A percentile compares a stretch with the other conserved stretches of the same genome.
Conservation (phyloP, 2,888 invertebrate genomes). For the Andrena praecox region DNA sequence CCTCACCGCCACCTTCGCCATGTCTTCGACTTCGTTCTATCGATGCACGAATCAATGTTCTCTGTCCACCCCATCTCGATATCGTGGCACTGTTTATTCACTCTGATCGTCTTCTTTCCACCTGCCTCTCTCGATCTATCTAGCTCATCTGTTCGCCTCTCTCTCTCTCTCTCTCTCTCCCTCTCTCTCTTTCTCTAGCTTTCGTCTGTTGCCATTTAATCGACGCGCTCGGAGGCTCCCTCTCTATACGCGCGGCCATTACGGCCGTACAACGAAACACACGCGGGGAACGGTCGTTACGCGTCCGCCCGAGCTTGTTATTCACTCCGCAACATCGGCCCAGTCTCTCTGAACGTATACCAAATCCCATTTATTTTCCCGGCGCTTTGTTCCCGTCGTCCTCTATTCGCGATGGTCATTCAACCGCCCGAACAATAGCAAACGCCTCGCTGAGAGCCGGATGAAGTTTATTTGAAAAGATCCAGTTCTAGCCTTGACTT, state of each 20-base stretch:
- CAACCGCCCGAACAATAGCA: slow-evolving; percentile 50
- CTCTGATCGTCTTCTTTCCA: neutral
- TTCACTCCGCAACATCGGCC: neutral
- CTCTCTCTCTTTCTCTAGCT: slow-evolving; percentile 9
- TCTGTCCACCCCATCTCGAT: slow-evolving; percentile 43
- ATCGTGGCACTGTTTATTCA: slow-evolving; percentile 7
- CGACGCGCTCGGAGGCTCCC: neutral
- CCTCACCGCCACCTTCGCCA: slow-evolving; percentile 26
- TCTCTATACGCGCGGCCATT: slow-evolving; percentile 14
- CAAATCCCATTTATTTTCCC: slow-evolving; percentile 48
- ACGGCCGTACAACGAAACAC: slow-evolving; percentile 3
- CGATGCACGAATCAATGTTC: slow-evolving; percentile 76
- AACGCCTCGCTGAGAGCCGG: slow-evolving; percentile 16
- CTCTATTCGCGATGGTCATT: slow-evolving; percentile 45
- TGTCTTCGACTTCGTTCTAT: slow-evolving; percentile 40
- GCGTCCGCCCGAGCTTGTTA: slow-evolving; percentile 8
- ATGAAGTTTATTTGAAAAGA: slow-evolving; percentile 47
- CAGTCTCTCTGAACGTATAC: slow-evolving; percentile 14
- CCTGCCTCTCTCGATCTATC: slow-evolving; percentile 19
- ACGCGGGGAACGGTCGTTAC: neutral
- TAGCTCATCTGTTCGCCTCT: slow-evolving; percentile 33
- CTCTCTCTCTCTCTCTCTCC: slow-evolving; percentile 20
- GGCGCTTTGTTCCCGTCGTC: slow-evolving; percentile 33
- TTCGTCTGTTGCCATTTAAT: slow-evolving; percentile 12
- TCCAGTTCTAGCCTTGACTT: slow-evolving; percentile 27